These are phyloP conservation scores for Bubo bubo DNA, from an alignment of 2,113 vertebrate species.

Conservation along the genomic window DNA sequence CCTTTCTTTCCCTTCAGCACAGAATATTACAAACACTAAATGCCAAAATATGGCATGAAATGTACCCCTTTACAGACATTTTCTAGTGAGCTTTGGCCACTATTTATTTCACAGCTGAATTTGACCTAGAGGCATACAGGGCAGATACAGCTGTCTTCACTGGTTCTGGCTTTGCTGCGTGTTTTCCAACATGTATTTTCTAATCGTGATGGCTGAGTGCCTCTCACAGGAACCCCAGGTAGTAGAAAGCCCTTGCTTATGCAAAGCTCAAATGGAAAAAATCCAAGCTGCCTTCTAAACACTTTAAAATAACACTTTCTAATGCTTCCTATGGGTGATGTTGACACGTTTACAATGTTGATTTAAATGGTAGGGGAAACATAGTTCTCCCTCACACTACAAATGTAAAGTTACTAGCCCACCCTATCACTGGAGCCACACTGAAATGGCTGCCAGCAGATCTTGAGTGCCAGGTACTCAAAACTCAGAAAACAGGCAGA, in stretches of 20 bases:
- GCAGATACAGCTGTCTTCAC: neutral
- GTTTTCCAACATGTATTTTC: neutral
- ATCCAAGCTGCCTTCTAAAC: slow-evolving; percentile 39
- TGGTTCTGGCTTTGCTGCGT: neutral
- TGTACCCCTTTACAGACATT: neutral
- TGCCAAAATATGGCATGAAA: neutral
- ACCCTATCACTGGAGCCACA: neutral
- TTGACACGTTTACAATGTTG: slow-evolving; percentile 58
- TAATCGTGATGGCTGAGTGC: neutral
- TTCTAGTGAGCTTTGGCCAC: neutral
- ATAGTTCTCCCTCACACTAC: neutral
- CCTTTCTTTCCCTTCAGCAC: neutral
- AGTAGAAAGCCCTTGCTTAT: slow-evolving; percentile 4
- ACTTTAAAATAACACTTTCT: slow-evolving; percentile 50
- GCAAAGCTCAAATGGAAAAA: slow-evolving; percentile 44
- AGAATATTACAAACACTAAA: neutral
- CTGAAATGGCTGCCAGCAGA: neutral
- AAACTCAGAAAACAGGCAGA: neutral
- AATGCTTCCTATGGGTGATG: slow-evolving; percentile 29
- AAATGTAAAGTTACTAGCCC: neutral
- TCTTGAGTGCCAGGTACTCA: neutral
- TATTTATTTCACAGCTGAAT: neutral
- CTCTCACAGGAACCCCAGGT: neutral
- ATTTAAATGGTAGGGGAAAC: slow-evolving; percentile 18
- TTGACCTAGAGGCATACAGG: neutral